Conservation (phyloP, 2,888 invertebrate species). For the Altica lythri region DNA sequence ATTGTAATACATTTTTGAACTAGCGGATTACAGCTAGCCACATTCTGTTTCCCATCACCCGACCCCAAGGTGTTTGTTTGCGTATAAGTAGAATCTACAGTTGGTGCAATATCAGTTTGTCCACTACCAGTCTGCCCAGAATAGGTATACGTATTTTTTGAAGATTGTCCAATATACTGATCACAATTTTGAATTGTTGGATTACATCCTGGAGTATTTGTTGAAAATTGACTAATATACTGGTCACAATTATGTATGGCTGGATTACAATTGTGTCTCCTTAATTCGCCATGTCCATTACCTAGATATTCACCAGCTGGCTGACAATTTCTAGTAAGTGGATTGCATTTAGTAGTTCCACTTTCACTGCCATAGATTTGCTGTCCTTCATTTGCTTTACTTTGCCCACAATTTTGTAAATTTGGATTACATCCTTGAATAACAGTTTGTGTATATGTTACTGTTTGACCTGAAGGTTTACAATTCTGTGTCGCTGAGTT, state of each 20-base stretch:
- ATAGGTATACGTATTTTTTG: not conserved
- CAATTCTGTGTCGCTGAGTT: conserved; percentile 18
- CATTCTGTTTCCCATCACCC: not conserved
- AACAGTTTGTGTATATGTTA: not conserved
- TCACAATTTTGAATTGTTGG: conserved; percentile 19
- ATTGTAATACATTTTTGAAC: not conserved
- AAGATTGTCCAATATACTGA: not conserved
- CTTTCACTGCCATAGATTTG: not conserved
- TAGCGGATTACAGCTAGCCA: not conserved
- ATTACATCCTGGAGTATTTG: conserved; percentile 8
- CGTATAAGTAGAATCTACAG: not conserved
- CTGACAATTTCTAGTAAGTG: too few species aligned
- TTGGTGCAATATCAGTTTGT: not conserved
- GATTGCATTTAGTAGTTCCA: too few species aligned
- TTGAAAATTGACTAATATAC: not conserved
- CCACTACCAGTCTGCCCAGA: not conserved
- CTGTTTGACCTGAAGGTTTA: not conserved
- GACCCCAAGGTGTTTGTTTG: not conserved
- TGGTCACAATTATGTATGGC: conserved; percentile 15
- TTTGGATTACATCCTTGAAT: conserved; percentile 28
- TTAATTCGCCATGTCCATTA: not conserved
- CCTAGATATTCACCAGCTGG: not conserved
- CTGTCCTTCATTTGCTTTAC: conserved; percentile 3
- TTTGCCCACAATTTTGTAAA: conserved; percentile 22
- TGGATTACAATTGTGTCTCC: conserved; percentile 16